Percentiles rank a stretch among this genome's conserved stretches.
phyloP scores from a whole-genome alignment of 2,113 vertebrate species.

The Pycnonotus jocosus region DNA sequence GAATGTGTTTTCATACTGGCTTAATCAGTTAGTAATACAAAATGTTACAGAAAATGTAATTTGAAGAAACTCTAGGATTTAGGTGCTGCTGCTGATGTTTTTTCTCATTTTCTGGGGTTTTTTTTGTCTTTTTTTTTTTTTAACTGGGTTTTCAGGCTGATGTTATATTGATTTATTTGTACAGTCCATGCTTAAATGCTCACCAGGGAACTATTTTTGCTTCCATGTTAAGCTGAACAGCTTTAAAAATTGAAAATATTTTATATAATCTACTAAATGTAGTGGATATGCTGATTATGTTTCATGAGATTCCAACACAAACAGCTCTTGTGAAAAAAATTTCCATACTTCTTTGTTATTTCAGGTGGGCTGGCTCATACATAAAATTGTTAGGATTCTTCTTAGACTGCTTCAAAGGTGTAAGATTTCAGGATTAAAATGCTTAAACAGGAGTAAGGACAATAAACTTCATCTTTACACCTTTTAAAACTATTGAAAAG shows the following conservation, averaged over 20 bases:
- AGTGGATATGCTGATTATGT: conserved; percentile 36
- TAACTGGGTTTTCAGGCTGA: not conserved
- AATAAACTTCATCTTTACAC: not conserved
- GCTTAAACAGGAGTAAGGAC: conserved; percentile 41
- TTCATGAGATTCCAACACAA: conserved; percentile 63
- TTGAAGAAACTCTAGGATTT: not conserved
- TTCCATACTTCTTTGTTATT: conserved; percentile 65
- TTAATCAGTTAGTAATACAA: not conserved
- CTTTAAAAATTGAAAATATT: conserved; percentile 39
- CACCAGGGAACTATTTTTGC: not conserved
- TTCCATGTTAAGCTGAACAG: conserved; percentile 10
- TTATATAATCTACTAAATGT: conserved; percentile 1
- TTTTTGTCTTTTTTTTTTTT: not conserved
- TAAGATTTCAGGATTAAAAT: conserved; percentile 61
- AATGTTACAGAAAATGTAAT: not conserved
- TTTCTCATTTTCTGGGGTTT: rapidly evolving
- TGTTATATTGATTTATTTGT: not conserved
- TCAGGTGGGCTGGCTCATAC: conserved; percentile 67
- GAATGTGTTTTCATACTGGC: not conserved
- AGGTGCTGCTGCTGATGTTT: not conserved
- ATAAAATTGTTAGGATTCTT: conserved; percentile 56
- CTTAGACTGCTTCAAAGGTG: conserved; percentile 56
- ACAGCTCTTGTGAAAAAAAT: not conserved
- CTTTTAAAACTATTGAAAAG: conserved; percentile 26
- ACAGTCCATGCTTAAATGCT: conserved; percentile 6